Base-by-base conservation (phyloP, 2,113 vertebrate species). In the Alectura lathami region DNA sequence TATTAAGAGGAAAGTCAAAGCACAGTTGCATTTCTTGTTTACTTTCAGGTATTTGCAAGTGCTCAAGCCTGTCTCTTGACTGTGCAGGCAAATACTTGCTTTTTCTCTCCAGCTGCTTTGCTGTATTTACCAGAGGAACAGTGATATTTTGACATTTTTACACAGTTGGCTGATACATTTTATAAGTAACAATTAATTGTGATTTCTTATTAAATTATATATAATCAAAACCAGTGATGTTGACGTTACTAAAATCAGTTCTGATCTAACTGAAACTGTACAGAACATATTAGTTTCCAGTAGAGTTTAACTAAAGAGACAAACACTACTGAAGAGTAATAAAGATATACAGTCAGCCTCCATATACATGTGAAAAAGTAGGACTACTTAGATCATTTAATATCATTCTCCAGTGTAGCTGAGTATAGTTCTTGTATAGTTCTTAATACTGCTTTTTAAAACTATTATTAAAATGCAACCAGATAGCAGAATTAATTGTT, bases 371-470 rank as follows among this genome's bases (percentile, higher is more conserved):
- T 56, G 34, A 68, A 13, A 18, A 34, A 4, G 5, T 43, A 59
- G 20, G 38, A 50, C 45, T 50, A 40, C 2, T 32, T 34, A 59
- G 14, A 54, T 42, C 3, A 34, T 42, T 60, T 60, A 21, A 54
- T 15, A 23, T 48, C 64, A 60, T 81, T 84, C 76, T 67, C 27
- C 23, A 11, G 4, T 30, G 56, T 81, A 62, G 12, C 14, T 74
- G 20, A 11, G 4, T 30, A 59, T 81, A 62, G 12, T 14, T 74
- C 60, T 81, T 30, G 74, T 94, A 93, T 36, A 17, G 26, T 22
- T 78, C 17, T 63, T 95, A 86, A 57, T 66, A 79, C 38, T 85
- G 17, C 68, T 87, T 91, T 95, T 96, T 88, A 94, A 88, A 42
- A 82, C 38, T 67, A 66, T 66, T 54, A 54, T 86, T 91, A 78